Evolutionary conservation across 2,797 vertebrate species (phyloP).

Genomic region (Lophotriccus pileatus): DNA sequence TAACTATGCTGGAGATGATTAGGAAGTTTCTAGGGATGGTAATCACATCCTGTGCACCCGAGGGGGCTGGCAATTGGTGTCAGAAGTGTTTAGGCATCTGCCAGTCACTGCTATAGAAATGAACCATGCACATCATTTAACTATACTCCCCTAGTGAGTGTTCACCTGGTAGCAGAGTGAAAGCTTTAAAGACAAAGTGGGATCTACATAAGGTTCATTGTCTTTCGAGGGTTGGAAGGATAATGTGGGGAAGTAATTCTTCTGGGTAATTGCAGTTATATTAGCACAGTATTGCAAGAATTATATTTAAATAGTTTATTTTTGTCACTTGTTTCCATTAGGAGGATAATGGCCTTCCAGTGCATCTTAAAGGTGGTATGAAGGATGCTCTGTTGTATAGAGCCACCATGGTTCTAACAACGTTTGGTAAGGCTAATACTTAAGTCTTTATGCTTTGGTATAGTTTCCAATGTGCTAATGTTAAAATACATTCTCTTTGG

Average conservation of each 20-base stretch:
- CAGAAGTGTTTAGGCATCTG: background rate
- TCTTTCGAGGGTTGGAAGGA: background rate
- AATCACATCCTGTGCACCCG: fast-evolving
- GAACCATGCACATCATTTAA: background rate
- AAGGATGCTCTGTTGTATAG: conserved; percentile 83
- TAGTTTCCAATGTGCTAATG: background rate
- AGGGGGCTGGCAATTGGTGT: background rate
- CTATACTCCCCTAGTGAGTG: background rate
- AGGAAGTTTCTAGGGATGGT: background rate
- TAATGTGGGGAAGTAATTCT: background rate
- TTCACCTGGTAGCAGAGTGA: background rate
- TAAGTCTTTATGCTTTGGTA: background rate
- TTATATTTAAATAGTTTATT: background rate
- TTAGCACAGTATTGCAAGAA: background rate
- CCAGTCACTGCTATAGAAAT: background rate
- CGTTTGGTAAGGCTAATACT: conserved; percentile 80
- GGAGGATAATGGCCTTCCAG: conserved; percentile 89
- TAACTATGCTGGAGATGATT: background rate
- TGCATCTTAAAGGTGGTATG: conserved; percentile 87
- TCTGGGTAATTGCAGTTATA: background rate
- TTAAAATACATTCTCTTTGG: background rate
- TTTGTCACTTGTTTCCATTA: conserved; percentile 56
- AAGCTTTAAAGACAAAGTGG: background rate
- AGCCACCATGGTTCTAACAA: conserved; percentile 77
- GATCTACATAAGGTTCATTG: background rate